phyloP scores from a whole-genome alignment of 1,140 invertebrate species.

The Nebria ingens region DNA sequence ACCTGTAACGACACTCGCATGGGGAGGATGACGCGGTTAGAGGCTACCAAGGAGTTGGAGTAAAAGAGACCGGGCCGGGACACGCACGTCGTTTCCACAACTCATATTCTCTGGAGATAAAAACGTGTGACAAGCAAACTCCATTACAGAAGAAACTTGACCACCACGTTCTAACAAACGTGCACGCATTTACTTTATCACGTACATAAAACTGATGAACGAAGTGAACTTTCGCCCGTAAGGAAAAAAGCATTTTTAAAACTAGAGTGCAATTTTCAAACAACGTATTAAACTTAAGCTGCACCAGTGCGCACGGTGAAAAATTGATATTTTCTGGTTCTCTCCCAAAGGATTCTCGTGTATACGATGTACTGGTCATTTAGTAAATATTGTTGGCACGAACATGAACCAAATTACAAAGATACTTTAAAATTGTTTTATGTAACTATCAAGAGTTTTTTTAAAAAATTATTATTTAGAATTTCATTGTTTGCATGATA shows the following conservation, averaged over 20 bases:
- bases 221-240: not conserved
- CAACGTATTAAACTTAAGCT: not conserved
- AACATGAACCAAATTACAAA: too few species aligned
- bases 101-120: constrained; percentile 8
- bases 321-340: constrained; percentile 1
- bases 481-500: too few species aligned
- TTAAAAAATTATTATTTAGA: too few species aligned
- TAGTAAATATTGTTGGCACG: not conserved
- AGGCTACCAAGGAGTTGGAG: not conserved
- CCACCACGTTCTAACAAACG: constrained; percentile 6
- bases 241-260: constrained; percentile 2
- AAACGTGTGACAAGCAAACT: constrained; percentile 9
- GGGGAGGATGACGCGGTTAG: not conserved
- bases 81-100: constrained; percentile 8
- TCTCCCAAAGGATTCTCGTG: not conserved
- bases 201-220: constrained; percentile 5
- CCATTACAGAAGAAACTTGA: constrained; percentile 9
- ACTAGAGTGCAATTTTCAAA: constrained; percentile 1
- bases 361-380: not conserved
- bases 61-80: not conserved
- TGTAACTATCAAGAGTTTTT: too few species aligned
- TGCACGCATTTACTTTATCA: constrained; percentile 6
- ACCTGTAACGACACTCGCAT: not conserved
- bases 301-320: too few species aligned
- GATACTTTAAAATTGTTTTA: too few species aligned